A percentile compares a stretch with the other conserved stretches of the same genome.
Conservation (phyloP, 2,888 invertebrate species). For the Andrena bicolor region DNA sequence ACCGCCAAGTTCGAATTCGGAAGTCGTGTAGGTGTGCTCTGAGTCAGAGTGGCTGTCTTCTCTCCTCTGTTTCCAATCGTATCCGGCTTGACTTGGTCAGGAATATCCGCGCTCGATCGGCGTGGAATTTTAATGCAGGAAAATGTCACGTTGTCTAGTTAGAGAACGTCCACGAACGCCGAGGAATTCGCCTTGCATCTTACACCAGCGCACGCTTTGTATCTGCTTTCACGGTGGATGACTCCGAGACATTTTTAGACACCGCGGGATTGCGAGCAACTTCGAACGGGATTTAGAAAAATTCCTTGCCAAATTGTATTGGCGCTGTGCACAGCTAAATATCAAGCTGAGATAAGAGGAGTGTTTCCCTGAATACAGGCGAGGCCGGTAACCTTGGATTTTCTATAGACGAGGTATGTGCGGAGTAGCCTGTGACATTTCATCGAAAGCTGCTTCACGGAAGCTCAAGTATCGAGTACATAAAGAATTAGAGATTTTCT, state of each 20-base stretch:
- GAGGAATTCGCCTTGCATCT: slow-evolving; percentile 27
- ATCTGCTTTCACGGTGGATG: neutral
- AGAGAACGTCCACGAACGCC: neutral
- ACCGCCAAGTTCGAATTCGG: slow-evolving; percentile 69
- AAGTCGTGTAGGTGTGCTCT: slow-evolving; percentile 70
- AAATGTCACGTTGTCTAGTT: slow-evolving; percentile 14
- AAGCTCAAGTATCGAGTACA: too few relatives aligned
- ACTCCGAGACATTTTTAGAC: neutral
- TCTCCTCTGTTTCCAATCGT: slow-evolving; percentile 57
- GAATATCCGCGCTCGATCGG: slow-evolving; percentile 45
- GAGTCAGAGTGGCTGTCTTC: slow-evolving; percentile 58
- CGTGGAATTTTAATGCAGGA: slow-evolving; percentile 39
- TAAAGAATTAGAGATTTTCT: too few relatives aligned
- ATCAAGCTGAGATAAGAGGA: slow-evolving; percentile 53
- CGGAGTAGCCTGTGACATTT: too few relatives aligned
- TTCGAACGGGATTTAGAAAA: slow-evolving; percentile 34
- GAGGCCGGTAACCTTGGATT: slow-evolving; percentile 45
- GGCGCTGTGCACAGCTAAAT: too few relatives aligned
- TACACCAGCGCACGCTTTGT: neutral
- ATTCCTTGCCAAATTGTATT: slow-evolving; percentile 28
- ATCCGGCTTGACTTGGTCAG: slow-evolving; percentile 57
- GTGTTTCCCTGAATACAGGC: slow-evolving; percentile 17
- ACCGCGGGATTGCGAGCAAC: neutral
- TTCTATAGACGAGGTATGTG: too few relatives aligned
- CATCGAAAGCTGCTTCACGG: too few relatives aligned